These are phyloP conservation scores for Lathamus discolor DNA, from an alignment of 2,113 vertebrate genomes.

Conservation along the genomic window DNA sequence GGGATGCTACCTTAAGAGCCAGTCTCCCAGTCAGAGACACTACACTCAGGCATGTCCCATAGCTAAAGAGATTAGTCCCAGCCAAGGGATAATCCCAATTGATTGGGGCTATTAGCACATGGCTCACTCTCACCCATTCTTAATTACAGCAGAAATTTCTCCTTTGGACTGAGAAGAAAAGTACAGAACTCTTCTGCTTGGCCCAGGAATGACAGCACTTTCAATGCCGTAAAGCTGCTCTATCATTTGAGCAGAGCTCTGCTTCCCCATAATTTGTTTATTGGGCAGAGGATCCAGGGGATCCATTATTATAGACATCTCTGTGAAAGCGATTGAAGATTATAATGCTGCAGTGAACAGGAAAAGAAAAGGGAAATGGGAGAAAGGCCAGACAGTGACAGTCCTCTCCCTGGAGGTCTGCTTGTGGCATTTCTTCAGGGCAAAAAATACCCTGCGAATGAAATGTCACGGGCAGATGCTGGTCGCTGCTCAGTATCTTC, in stretches of 20 bases:
- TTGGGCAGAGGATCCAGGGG: not conserved
- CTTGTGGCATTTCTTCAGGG: not conserved
- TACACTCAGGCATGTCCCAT: not conserved
- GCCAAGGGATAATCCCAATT: not conserved
- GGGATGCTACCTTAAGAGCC: not conserved
- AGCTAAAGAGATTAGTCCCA: conserved; percentile 5
- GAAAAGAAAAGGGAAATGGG: not conserved
- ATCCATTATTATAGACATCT: not conserved
- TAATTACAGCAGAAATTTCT: conserved; percentile 4
- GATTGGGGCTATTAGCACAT: not conserved
- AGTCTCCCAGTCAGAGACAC: not conserved
- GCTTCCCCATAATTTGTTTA: not conserved
- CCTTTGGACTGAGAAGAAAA: not conserved
- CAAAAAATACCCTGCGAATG: not conserved
- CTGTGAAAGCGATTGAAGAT: not conserved
- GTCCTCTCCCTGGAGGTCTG: not conserved
- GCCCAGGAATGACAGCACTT: not conserved
- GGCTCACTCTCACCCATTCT: not conserved
- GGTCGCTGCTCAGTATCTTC: not conserved
- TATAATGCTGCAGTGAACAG: not conserved
- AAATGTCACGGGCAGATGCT: not conserved
- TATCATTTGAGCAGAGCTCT: not conserved
- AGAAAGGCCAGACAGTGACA: not conserved
- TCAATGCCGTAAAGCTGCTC: not conserved
- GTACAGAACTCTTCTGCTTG: not conserved